Evolutionary conservation across 2,113 vertebrate genomes (phyloP), one percentile per base, ranked within the genome.

Genomic region (Ranitomeya variabilis): DNA sequence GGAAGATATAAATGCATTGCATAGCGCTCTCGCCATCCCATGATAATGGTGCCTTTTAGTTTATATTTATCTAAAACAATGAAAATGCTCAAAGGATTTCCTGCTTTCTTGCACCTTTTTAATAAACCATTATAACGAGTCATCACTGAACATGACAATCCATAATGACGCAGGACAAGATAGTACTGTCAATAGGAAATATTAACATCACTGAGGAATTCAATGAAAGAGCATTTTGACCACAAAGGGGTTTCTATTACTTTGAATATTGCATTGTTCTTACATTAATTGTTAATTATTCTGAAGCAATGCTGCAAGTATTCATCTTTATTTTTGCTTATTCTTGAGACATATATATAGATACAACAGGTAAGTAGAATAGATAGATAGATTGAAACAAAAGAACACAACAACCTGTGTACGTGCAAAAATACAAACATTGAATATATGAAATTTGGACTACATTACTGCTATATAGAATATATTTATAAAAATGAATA

Each of bases 1-100:
- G 81, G 23, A 7, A 26, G 21, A 69, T 37, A 83, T 67, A 69
- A 67, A 83, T 23, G 37, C 18, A 45, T 23, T 54, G 7, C 62
- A 51, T 23, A 67, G 26, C 81, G 54, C 45, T 67, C 7, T 4
- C 26, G 7, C 21, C 54, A 67, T 37, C 81, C 81, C 81, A 23
- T 69, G 37, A 83, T 83, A 69, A 64, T 62, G 11, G 13, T 14
- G 80, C 16, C 59, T 81, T 81, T 81, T 62, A 26, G 57, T 81
- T 81, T 23, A 81, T 62, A 59, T 62, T 81, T 81, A 31, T 62
- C 57, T 81, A 81, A 81, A 81, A 83, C 81, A 83, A 83, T 83
- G 78, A 83, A 69, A 54, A 67, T 83, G 60, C 60, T 64, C 80
- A 3, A 7, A 83, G 59, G 80, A 66, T 64, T 64, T 69, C 45